Base-by-base conservation (phyloP, 1,140 invertebrate genomes). In the Xylocopa sonorina region DNA sequence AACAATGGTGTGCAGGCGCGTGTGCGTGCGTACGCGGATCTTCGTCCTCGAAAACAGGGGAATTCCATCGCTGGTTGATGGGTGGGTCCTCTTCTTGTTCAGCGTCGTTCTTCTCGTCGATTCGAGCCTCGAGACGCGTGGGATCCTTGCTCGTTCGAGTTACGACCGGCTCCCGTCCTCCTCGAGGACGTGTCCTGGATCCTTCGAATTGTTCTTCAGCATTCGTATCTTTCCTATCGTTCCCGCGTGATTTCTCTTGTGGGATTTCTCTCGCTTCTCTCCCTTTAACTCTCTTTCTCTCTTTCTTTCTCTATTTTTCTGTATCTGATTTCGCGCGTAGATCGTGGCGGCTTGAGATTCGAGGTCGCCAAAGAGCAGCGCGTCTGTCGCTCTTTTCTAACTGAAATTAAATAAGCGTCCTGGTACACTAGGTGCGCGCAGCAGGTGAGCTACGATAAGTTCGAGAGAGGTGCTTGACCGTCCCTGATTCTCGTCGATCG, bases 401-500 rank as follows among this genome's bases (percentile, higher is more conserved):
- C 75, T 78, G 75, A 71, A 78, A 78, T 71, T 71, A 78, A 78
- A n/a, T n/a, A 78, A 71, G 32, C 43, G 21, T 0, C 14, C 1
- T 34, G 66, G n/a, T 77, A 48, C 41, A 46, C 5, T 53, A 24
- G 2, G 18, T 48, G 12, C 9, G 16, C 12, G 16, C 14, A n/a
- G n/a, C n/a, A n/a, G n/a, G 50, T 5, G 7, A 24, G 21, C 3
- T 7, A 6, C 6, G 12, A 16, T 21, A 18, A n/a, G 43, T 64
- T 62, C 32, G 16, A 27, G 16, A 43, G 32, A 51, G 38, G 46
- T 53, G 48, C 50, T 53, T 16, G 24, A 53, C 27, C 10, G n/a
- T 32, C 60, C 27, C 6, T 46, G 32, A 46, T 4, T 3, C 16
- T 55, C 55, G 4, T 21, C 27, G 41, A 27, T 14, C 3, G 9